phyloP scores from a whole-genome alignment of 2,888 invertebrate genomes.

The Temnothorax ravouxi region DNA sequence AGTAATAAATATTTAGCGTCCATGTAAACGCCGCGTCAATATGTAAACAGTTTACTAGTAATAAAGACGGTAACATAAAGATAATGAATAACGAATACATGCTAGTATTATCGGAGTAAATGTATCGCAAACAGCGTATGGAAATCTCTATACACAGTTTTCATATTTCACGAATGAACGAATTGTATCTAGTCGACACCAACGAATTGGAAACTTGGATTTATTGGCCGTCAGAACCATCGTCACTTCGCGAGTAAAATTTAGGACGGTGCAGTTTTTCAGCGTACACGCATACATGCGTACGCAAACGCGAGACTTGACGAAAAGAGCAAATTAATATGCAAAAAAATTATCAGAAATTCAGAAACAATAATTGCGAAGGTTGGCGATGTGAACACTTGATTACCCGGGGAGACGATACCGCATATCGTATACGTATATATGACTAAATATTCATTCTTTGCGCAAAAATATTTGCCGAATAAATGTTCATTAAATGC shows the following conservation, averaged over 20 bases:
- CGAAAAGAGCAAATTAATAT: constrained; percentile 34
- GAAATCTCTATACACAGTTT: constrained; percentile 71
- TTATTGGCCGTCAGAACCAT: constrained; percentile 81
- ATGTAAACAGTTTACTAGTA: background rate
- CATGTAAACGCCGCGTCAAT: background rate
- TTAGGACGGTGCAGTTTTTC: constrained; percentile 78
- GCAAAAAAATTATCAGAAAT: no score
- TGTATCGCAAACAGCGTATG: constrained; percentile 35
- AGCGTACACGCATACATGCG: constrained; percentile 34
- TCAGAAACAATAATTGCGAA: constrained; percentile 58
- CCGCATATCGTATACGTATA: background rate
- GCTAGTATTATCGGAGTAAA: constrained; percentile 53
- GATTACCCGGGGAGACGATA: background rate
- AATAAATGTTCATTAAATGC: constrained; percentile 18
- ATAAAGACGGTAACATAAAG: constrained; percentile 1
- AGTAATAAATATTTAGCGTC: background rate
- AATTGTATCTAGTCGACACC: constrained; percentile 79
- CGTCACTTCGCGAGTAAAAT: constrained; percentile 77
- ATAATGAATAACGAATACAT: constrained; percentile 33
- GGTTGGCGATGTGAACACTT: background rate
- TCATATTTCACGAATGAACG: constrained; percentile 83
- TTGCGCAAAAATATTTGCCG: constrained; percentile 35
- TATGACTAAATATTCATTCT: constrained; percentile 24
- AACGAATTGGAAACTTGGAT: constrained; percentile 82
- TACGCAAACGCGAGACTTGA: background rate